Conservation (phyloP, 2,797 vertebrate genomes). For the Melanotaenia nigrans region DNA sequence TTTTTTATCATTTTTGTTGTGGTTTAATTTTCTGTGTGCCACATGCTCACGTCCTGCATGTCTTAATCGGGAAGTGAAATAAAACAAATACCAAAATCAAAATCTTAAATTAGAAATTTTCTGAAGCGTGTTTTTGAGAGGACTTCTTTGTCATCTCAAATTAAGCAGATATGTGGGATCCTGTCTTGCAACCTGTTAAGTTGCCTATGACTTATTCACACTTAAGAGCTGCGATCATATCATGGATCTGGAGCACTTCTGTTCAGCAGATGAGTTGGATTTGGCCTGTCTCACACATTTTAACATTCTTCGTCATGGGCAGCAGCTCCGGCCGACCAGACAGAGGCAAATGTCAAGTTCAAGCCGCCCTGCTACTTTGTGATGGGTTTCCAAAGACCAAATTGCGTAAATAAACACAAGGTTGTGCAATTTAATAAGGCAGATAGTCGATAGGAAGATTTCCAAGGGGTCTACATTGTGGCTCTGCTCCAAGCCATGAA, state of each 20-base stretch:
- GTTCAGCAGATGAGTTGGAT: conserved; percentile 81
- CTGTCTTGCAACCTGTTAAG: conserved; percentile 72
- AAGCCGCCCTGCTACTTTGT: conserved; percentile 20
- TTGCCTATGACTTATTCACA: conserved; percentile 48
- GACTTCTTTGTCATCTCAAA: not conserved
- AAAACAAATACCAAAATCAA: too few relatives aligned
- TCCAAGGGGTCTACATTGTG: conserved; percentile 34
- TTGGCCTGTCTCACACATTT: conserved; percentile 77
- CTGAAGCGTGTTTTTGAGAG: not conserved
- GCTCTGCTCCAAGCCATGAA: conserved; percentile 32
- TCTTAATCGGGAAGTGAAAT: not conserved
- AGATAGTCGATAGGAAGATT: conserved; percentile 35
- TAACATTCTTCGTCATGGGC: conserved; percentile 84
- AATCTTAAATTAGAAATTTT: not conserved
- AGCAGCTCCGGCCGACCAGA: conserved; percentile 41
- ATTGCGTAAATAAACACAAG: conserved; percentile 13
- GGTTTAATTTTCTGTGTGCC: not conserved
- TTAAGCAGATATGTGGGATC: conserved; percentile 2
- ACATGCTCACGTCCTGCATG: not conserved
- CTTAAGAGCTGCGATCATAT: conserved; percentile 50
- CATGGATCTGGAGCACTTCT: conserved; percentile 55
- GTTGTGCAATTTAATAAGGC: conserved; percentile 1
- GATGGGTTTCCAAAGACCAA: conserved; percentile 21
- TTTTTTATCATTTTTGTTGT: not conserved
- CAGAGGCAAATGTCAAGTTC: conserved; percentile 31